These are phyloP conservation scores for Alsophila aescularia DNA, from an alignment of 2,888 invertebrate genomes.

Conservation along the genomic window DNA sequence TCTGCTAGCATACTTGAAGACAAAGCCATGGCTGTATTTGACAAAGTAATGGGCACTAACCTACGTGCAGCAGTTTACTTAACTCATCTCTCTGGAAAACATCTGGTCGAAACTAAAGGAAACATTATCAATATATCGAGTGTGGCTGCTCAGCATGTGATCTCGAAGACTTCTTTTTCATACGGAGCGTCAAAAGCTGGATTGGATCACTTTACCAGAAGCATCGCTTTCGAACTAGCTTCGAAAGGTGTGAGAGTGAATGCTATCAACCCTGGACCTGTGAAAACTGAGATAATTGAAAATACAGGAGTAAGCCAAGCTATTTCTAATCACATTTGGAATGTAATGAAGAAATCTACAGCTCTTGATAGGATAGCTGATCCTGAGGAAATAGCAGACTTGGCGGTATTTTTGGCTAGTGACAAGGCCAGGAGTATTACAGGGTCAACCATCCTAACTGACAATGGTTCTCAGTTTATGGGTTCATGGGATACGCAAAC, in stretches of 20 bases:
- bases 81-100: constrained; percentile 40
- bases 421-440: constrained; percentile 92
- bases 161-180: constrained; percentile 25
- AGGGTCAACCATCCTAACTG: constrained; percentile 76
- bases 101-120: constrained; percentile 40
- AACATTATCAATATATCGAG: constrained; percentile 46
- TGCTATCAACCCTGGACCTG: constrained; percentile 93
- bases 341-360: constrained; percentile 90
- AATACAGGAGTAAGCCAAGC: constrained; percentile 30
- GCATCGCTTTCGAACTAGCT: constrained; percentile 90
- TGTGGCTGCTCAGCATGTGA: constrained; percentile 19
- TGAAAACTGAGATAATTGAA: constrained; percentile 79
- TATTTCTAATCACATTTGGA: constrained; percentile 64
- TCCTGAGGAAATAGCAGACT: constrained; percentile 90
- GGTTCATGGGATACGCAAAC: constrained; percentile 15
- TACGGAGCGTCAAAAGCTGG: constrained; percentile 69
- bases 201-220: constrained; percentile 93
- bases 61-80: constrained; percentile 46
- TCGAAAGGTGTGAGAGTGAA: constrained; percentile 90
- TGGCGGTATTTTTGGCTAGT: constrained; percentile 93
- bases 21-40: constrained; percentile 43
- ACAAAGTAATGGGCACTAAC: constrained; percentile 45
- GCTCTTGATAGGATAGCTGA: constrained; percentile 90
- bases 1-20: constrained; percentile 38
- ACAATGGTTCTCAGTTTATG: constrained; percentile 33